Evolutionary conservation across 2,113 vertebrate genomes (phyloP).

Genomic region (human): GRCh38 chr5:25343501-25344000

Average conservation of each 20-base stretch:
- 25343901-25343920: not conserved
- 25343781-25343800: not conserved
- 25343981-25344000: not conserved
- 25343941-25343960: not conserved
- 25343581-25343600: not conserved
- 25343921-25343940: not conserved
- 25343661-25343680: not conserved
- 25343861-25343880: not conserved
- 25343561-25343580: not conserved
- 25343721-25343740: not conserved
- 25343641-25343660: not conserved
- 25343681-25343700: too few relatives aligned
- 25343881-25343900: not conserved
- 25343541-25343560: not conserved
- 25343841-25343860: not conserved
- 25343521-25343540: not conserved
- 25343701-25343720: not conserved
- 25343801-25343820: not conserved
- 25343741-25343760: not conserved
- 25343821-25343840: not conserved
- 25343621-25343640: not conserved
- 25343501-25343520: not conserved
- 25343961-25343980: not conserved
- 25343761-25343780: not conserved
- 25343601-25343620: not conserved